Percentiles rank a stretch among this genome's conserved stretches.
phyloP scores from a whole-genome alignment of 2,888 invertebrate genomes.

The Agriopis marginaria region DNA sequence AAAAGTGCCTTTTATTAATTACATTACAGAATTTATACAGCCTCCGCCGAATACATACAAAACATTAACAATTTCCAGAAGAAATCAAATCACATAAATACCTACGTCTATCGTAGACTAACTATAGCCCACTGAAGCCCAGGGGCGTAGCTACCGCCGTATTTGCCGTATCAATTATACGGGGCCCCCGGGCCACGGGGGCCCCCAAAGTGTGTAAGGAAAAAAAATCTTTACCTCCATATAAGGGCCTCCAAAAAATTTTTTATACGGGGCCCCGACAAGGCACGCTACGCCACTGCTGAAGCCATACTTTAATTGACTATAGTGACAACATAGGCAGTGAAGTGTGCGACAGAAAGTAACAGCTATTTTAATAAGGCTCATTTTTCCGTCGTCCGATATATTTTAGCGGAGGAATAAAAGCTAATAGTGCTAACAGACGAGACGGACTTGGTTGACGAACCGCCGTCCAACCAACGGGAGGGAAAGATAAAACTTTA shows the following conservation, averaged over 20 bases:
- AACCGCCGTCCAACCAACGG: too few relatives aligned
- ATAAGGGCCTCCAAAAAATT: too few relatives aligned
- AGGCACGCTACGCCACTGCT: too few relatives aligned
- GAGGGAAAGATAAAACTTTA: too few relatives aligned
- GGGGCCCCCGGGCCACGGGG: too few relatives aligned
- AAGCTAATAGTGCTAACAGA: too few relatives aligned
- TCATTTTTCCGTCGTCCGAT: background rate
- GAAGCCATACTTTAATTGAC: slow-evolving; percentile 51
- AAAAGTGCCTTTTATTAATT: slow-evolving; percentile 81
- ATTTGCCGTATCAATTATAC: too few relatives aligned
- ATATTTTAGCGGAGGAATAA: background rate
- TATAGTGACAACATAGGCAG: slow-evolving; percentile 64
- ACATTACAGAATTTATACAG: slow-evolving; percentile 82
- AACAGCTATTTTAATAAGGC: slow-evolving; percentile 34
- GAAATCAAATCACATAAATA: slow-evolving; percentile 63
- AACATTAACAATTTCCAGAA: slow-evolving; percentile 76
- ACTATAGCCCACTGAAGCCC: slow-evolving; percentile 54
- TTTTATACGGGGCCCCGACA: too few relatives aligned
- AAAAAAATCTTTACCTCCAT: too few relatives aligned
- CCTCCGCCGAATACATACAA: slow-evolving; percentile 76
- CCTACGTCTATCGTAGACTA: slow-evolving; percentile 55
- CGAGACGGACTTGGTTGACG: too few relatives aligned
- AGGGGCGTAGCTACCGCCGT: too few relatives aligned
- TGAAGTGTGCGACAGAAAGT: slow-evolving; percentile 47
- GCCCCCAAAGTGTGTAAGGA: too few relatives aligned